Evolutionary conservation across 2,797 vertebrate species (phyloP).

Genomic region (Catharus ustulatus): DNA sequence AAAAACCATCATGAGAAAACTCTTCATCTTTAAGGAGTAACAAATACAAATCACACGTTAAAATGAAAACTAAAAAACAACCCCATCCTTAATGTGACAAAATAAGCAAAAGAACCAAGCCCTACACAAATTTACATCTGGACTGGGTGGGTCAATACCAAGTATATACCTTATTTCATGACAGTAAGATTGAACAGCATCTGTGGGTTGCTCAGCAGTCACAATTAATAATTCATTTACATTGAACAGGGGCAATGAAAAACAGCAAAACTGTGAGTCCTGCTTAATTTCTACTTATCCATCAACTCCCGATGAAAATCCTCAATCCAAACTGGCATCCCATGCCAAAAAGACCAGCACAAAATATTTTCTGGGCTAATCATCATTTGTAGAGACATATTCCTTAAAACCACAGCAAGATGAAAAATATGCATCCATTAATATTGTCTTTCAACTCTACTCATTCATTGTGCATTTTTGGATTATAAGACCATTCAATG

Average conservation of each 20-base stretch:
- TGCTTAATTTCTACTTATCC: neutral
- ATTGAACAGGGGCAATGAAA: neutral
- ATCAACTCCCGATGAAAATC: neutral
- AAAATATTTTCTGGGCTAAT: neutral
- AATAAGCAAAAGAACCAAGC: neutral
- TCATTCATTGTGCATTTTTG: neutral
- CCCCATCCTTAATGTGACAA: neutral
- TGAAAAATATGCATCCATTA: neutral
- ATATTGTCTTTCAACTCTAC: neutral
- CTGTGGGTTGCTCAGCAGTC: neutral
- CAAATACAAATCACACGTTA: slow-evolving; percentile 34
- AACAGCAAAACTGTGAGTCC: neutral
- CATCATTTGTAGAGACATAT: neutral
- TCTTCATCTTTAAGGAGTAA: slow-evolving; percentile 28
- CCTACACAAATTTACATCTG: neutral
- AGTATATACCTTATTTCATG: neutral
- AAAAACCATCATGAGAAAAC: slow-evolving; percentile 26
- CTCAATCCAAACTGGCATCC: neutral
- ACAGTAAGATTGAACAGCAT: neutral
- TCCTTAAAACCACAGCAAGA: neutral
- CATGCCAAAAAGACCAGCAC: neutral
- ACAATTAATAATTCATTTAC: neutral
- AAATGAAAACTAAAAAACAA: neutral
- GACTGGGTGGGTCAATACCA: neutral
- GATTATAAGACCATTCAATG: neutral